phyloP scores from a whole-genome alignment of 2,888 invertebrate genomes.

The Unio pictorum region DNA sequence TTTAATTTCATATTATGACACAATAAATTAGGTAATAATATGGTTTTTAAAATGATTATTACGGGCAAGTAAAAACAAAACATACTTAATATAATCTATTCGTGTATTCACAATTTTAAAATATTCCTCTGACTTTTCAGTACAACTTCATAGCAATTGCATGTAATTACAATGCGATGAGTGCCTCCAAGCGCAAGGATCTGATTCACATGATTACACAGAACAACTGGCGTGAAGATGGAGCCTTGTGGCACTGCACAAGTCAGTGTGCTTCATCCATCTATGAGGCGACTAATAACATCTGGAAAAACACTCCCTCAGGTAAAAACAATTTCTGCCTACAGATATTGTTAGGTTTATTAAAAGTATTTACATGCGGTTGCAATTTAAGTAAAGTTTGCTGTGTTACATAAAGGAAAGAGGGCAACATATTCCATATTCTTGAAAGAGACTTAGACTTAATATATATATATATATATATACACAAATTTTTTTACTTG shows the following conservation, averaged over 20 bases:
- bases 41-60: background rate
- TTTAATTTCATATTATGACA: background rate
- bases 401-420: no score
- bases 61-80: background rate
- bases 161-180: slow-evolving; percentile 47
- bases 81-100: background rate
- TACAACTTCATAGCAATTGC: slow-evolving; percentile 67
- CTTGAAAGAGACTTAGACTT: no score
- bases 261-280: slow-evolving; percentile 61
- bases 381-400: no score
- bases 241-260: slow-evolving; percentile 63
- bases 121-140: slow-evolving; percentile 32
- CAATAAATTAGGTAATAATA: background rate
- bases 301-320: slow-evolving; percentile 47
- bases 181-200: slow-evolving; percentile 55
- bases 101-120: slow-evolving; percentile 1
- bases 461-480: no score
- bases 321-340: slow-evolving; percentile 20
- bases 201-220: slow-evolving; percentile 64
- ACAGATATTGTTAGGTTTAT: background rate
- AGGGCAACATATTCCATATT: no score
- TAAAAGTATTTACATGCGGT: no score
- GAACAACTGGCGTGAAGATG: slow-evolving; percentile 67
- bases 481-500: no score
- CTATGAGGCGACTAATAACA: slow-evolving; percentile 50